A percentile compares a stretch with the other conserved stretches of the same genome.
phyloP scores from a whole-genome alignment of 2,888 invertebrate genomes.

The Ferdinandea cuprea region DNA sequence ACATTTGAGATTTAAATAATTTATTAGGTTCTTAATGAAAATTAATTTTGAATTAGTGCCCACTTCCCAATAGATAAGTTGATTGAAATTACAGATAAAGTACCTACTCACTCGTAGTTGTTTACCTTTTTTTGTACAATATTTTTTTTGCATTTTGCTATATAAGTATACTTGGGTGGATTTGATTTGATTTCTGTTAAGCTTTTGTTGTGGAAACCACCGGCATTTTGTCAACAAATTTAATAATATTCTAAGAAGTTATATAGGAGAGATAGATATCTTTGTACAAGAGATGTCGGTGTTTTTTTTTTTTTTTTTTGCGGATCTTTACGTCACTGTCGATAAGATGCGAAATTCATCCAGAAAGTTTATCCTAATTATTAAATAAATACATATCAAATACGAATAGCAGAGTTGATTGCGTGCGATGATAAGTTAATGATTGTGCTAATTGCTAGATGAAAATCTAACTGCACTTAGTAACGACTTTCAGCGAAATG shows the following conservation, averaged over 20 bases:
- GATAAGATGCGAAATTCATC: no score
- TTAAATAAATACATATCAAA: no score
- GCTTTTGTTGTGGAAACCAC: neutral
- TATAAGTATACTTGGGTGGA: neutral
- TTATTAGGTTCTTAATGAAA: neutral
- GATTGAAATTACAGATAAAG: neutral
- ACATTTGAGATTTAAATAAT: slow-evolving; percentile 1
- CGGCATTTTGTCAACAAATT: neutral
- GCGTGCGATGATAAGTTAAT: neutral
- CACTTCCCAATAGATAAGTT: slow-evolving; percentile 6
- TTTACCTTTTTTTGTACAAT: neutral
- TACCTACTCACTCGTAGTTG: no score
- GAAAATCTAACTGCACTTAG: neutral
- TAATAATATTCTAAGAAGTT: neutral
- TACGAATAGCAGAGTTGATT: no score
- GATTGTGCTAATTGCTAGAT: slow-evolving; percentile 5
- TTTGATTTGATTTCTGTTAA: neutral
- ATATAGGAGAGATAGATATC: neutral
- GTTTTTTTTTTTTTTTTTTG: no score
- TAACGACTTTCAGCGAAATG: no score
- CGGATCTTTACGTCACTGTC: neutral
- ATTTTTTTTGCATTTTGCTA: neutral
- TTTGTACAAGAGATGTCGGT: neutral
- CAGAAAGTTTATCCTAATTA: no score
- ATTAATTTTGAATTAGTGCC: neutral